Base-by-base conservation (phyloP, 2,888 invertebrate genomes). In the Teleiodes luculella region DNA sequence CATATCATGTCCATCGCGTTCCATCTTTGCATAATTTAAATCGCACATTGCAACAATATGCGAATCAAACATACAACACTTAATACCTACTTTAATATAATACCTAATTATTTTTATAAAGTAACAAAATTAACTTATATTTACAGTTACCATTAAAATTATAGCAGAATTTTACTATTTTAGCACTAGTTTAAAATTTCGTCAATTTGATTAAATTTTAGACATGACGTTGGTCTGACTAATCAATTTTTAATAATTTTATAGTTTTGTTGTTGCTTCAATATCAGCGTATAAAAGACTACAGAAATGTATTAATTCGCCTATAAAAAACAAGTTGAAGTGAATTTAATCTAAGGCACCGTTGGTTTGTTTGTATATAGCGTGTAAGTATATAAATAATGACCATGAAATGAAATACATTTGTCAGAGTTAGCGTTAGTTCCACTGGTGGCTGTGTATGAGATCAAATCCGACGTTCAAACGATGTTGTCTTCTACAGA, bases 101-200 rank as follows among this genome's bases (percentile, higher is more conserved):
- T 87, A 87, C 86, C 87, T 88, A 88, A 85, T 85, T 86, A 84
- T 76, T 76, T 82, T 85, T 85, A 86, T 83, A 86, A 86, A 86
- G 85, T 88, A 89, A 89, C 88, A 88, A 87, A 86, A 86, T 89
- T 89, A 89, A 87, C 87, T 87, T 88, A 89, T 89, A 89, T 89
- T 86, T 89, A 89, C 89, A 89, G 74, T 87, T 80, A 85, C 79
- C 74, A 75, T 84, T 83, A 86, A 84, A 83, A 78, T 78, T 80
- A 86, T 86, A 86, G 84, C 82, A 84, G 82, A 85, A 86, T 81
- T 86, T 86, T 78, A 80, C 85, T 86, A 86, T 80, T 83, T 83
- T 84, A 80, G 78, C 76, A 80, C 79, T 78, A 77, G 70, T 58
- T 72, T 72, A 72, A 68, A 68, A 70, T 71, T 70, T 68, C 69